phyloP scores from a whole-genome alignment of 2,888 invertebrate species.

The Copidosoma aretas region DNA sequence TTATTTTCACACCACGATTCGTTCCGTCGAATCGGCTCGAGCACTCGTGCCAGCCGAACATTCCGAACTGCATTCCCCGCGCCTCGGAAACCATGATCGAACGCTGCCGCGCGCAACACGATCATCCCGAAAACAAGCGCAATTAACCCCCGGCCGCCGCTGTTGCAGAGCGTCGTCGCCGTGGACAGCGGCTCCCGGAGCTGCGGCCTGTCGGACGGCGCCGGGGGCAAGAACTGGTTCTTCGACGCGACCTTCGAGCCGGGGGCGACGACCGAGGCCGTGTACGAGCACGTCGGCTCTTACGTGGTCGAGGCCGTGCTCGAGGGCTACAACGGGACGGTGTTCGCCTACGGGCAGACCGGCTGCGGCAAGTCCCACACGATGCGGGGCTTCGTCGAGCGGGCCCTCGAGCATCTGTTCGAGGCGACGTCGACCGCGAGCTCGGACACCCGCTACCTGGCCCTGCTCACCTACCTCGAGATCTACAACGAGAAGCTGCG shows the following conservation, averaged over 20 bases:
- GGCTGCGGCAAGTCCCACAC: slow-evolving; percentile 91
- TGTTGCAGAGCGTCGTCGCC: slow-evolving; percentile 70
- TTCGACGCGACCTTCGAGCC: slow-evolving; percentile 86
- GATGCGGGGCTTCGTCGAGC: slow-evolving; percentile 77
- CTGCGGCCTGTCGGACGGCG: slow-evolving; percentile 66
- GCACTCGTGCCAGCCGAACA: too few species aligned
- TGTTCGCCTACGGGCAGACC: slow-evolving; percentile 93
- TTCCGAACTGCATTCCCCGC: too few species aligned
- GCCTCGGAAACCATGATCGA: too few species aligned
- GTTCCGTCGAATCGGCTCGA: too few species aligned
- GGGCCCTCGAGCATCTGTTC: slow-evolving; percentile 88
- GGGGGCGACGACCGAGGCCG: slow-evolving; percentile 80
- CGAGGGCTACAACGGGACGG: slow-evolving; percentile 91
- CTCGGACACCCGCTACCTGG: slow-evolving; percentile 69
- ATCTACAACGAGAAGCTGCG: slow-evolving; percentile 85
- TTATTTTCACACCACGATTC: too few species aligned
- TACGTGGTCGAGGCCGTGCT: slow-evolving; percentile 74
- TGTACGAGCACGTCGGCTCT: slow-evolving; percentile 81
- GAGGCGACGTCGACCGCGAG: slow-evolving; percentile 80
- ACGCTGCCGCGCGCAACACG: too few species aligned
- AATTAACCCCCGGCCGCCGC: too few species aligned
- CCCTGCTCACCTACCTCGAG: slow-evolving; percentile 81
- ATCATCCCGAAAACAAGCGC: too few species aligned
- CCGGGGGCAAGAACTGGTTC: slow-evolving; percentile 56
- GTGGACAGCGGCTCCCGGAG: slow-evolving; percentile 67